Evolutionary conservation across 1,140 invertebrate genomes (phyloP), one percentile per base, ranked within the genome.

Genomic region (Bombus pascuorum): DNA sequence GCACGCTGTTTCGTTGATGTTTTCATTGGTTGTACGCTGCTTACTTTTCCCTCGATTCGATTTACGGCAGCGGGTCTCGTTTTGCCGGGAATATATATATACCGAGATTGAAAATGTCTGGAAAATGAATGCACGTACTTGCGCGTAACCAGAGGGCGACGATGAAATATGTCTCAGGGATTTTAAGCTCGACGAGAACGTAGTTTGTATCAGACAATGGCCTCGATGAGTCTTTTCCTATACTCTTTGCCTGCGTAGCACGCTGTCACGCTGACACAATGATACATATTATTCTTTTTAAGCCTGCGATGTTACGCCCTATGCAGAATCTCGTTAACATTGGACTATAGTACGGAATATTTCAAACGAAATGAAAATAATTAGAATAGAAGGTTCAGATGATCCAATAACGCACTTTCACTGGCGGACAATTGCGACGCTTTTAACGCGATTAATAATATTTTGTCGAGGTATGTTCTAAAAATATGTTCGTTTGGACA

Each of bases 31-130:
- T n/a, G 37, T 9, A 32, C 65, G 44, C 37, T 57, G 39, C 70
- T 82, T 82, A 62, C 70, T 62, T 74, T 82, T 72, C 79, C 18
- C 39, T 34, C n/a, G 70, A 81, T 81, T 59, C 68, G 68, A 73
- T 81, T 81, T 81, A 82, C 80, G n/a, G 22, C 13, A 10, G 22
- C 34, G 13, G 39, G 3, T 80, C 25, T 53, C 25, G 37, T 80
- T 34, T 53, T 34, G 44, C 22, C 1, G 15, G 1, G 22, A 42
- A 42, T 25, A n/a, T 22, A 47, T 28, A 75, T 28, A 75, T 9
- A 57, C 13, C 25, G n/a, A 34, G 68, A 82, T 65, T 75, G 71
- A 47, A 75, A 82, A 81, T 18, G 47, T 25, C 37, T 22, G 22
- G 39, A 13, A 82, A 75, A 75, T 42, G 37, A 81, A 81, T 59